A percentile compares a stretch with the other conserved stretches of the same genome.
Conservation (phyloP, 1,140 invertebrate species). For the roundworm (Caenorhabditis elegans) region WBcel235 BX284603.4:5701001-5701500, state of each 20-base stretch:
- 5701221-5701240: constrained; percentile 11
- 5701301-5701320: not conserved
- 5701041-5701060: not conserved
- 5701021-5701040: too few species aligned
- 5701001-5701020: too few species aligned
- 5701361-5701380: constrained; percentile 25
- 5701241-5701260: constrained; percentile 7
- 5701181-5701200: constrained; percentile 15
- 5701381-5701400: constrained; percentile 3
- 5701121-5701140: not conserved
- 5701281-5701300: not conserved
- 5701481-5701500: too few species aligned
- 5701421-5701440: constrained; percentile 1
- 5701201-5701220: not conserved
- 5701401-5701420: not conserved
- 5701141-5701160: not conserved
- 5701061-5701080: constrained; percentile 5
- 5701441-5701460: too few species aligned
- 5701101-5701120: not conserved
- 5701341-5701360: not conserved
- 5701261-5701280: not conserved
- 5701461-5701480: too few species aligned
- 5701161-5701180: not conserved
- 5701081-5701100: not conserved
- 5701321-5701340: not conserved